Conservation (phyloP, 1,140 invertebrate genomes). For the Drosophila miranda region DNA sequence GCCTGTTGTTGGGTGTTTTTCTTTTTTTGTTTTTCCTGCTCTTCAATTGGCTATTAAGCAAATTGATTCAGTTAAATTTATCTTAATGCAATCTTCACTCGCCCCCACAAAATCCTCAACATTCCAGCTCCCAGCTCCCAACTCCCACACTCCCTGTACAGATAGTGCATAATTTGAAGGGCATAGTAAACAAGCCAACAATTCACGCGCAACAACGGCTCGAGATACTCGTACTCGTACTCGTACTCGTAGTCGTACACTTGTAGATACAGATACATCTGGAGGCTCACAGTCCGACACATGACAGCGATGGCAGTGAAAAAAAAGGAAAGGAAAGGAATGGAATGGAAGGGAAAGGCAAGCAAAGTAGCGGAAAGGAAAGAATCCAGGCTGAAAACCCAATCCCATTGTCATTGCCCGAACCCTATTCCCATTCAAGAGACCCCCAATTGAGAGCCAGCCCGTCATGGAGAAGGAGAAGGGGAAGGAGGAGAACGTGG, state of each 20-base stretch:
- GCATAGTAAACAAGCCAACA: slow-evolving; percentile 80
- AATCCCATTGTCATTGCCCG: slow-evolving; percentile 59
- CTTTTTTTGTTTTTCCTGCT: slow-evolving; percentile 54
- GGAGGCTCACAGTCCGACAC: slow-evolving; percentile 53
- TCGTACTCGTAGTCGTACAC: slow-evolving; percentile 4
- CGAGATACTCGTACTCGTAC: slow-evolving; percentile 33
- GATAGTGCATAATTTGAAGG: slow-evolving; percentile 80
- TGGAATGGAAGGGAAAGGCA: slow-evolving; percentile 18
- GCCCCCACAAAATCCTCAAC: slow-evolving; percentile 1
- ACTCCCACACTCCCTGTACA: slow-evolving; percentile 1
- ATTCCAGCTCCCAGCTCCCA: neutral
- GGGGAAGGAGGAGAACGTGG: slow-evolving; percentile 8
- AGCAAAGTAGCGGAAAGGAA: slow-evolving; percentile 21
- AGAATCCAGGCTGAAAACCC: slow-evolving; percentile 50
- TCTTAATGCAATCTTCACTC: slow-evolving; percentile 81
- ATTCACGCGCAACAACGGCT: slow-evolving; percentile 75
- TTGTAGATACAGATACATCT: slow-evolving; percentile 56
- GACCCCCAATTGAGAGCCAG: slow-evolving; percentile 57
- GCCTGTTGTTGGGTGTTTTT: slow-evolving; percentile 23
- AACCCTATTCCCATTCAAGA: slow-evolving; percentile 31
- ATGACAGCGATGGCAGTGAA: slow-evolving; percentile 48
- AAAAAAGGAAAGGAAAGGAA: slow-evolving; percentile 27
- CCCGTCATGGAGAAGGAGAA: slow-evolving; percentile 30
- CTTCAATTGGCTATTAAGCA: slow-evolving; percentile 82
- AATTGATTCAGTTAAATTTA: slow-evolving; percentile 82